These are phyloP conservation scores for Drosophila phalerata DNA, from an alignment of 2,888 invertebrate genomes.

Conservation along the genomic window DNA sequence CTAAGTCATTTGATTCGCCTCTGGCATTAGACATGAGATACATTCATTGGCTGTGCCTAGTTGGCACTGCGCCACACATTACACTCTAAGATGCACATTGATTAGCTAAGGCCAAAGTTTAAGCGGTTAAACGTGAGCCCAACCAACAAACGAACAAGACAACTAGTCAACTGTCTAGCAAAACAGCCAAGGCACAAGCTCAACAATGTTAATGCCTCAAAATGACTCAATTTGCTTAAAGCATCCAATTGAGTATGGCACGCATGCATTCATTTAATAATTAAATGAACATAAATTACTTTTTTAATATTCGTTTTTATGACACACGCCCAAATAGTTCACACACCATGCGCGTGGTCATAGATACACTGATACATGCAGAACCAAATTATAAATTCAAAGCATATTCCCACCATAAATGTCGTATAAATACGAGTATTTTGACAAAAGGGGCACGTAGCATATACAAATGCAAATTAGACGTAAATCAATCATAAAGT, in stretches of 20 bases:
- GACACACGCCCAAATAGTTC: conserved; percentile 46
- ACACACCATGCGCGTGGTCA: conserved; percentile 50
- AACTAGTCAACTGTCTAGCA: conserved; percentile 5
- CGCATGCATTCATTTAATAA: conserved; percentile 46
- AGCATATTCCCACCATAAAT: conserved; percentile 73
- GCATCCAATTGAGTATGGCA: conserved; percentile 38
- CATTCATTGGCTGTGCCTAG: conserved; percentile 45
- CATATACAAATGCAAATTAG: conserved; percentile 58
- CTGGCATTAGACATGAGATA: conserved; percentile 52
- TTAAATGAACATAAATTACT: conserved; percentile 57
- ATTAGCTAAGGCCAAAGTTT: conserved; percentile 72
- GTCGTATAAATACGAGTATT: conserved; percentile 63
- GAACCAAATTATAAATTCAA: conserved; percentile 64
- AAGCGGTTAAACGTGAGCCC: conserved; percentile 76
- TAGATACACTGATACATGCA: conserved; percentile 1
- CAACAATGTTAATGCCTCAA: conserved; percentile 33
- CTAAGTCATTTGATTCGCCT: conserved; percentile 67
- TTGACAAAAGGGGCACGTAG: conserved; percentile 65
- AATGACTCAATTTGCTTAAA: conserved; percentile 68
- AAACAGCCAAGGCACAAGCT: conserved; percentile 11
- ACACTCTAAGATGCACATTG: conserved; percentile 69
- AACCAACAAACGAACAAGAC: neutral
- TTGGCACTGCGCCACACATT: conserved; percentile 70
- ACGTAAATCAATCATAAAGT: conserved; percentile 66
- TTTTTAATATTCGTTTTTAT: conserved; percentile 40